These are phyloP conservation scores for Vanessa atalanta DNA, from an alignment of 1,140 invertebrate species.

Conservation along the genomic window DNA sequence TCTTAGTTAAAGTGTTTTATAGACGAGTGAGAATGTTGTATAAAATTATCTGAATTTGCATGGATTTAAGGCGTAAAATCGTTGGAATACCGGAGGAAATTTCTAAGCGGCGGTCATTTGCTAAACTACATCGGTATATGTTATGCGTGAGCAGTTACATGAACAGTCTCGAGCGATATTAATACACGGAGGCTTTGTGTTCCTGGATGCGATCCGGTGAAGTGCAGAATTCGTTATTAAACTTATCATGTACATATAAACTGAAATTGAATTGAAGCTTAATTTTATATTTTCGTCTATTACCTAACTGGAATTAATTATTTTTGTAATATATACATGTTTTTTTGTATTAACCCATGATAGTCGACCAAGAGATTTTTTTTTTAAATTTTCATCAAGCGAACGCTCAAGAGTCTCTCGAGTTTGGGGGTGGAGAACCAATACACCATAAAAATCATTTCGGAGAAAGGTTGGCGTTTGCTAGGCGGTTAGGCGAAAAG, in stretches of 20 bases:
- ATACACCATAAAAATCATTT: too few relatives aligned
- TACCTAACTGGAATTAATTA: too few relatives aligned
- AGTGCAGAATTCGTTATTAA: not conserved
- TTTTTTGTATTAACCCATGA: too few relatives aligned
- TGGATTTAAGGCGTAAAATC: conserved; percentile 59
- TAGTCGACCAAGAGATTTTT: too few relatives aligned
- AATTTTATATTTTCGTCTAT: too few relatives aligned
- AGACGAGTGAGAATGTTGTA: conserved; percentile 47
- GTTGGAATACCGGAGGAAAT: conserved; percentile 50
- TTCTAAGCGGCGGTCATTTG: conserved; percentile 60
- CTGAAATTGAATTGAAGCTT: too few relatives aligned
- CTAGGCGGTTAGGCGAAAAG: not conserved
- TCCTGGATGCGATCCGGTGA: not conserved
- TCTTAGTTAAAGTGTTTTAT: conserved; percentile 35
- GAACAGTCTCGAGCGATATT: conserved; percentile 38
- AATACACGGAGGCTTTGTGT: not conserved
- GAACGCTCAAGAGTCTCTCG: too few relatives aligned
- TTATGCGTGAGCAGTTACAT: conserved; percentile 54
- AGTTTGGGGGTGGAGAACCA: too few relatives aligned
- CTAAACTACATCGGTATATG: conserved; percentile 52
- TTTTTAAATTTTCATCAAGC: too few relatives aligned
- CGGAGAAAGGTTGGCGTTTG: too few relatives aligned
- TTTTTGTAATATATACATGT: too few relatives aligned
- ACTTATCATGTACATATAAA: not conserved
- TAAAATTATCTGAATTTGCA: conserved; percentile 59